Evolutionary conservation across 2,888 invertebrate genomes (phyloP), one percentile per base, ranked within the genome.

Genomic region (Lordiphosa fenestrarum): DNA sequence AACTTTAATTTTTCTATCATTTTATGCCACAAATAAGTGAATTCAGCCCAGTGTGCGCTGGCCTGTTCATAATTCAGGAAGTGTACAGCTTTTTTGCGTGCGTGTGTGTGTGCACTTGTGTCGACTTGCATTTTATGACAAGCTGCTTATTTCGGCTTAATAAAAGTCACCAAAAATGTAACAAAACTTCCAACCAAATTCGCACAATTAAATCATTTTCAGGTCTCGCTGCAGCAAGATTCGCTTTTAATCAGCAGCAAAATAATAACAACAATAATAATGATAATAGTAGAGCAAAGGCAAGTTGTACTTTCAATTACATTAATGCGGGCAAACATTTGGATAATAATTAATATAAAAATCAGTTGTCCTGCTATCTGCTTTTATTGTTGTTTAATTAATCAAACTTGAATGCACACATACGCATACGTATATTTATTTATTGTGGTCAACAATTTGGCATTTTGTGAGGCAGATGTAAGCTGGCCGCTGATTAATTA

Each of bases 21-120:
- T 36, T 12, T 35, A 21, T 9, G 23, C 12, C 10, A 10, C 5
- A 44, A 9, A 15, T 15, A 15, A 2, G 15, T 15, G 15, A 15
- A 15, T 19, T 13, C 48, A 42, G 33, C 42, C 38, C 15, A 30
- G 12, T 44, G 35, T 23, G 30, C 30, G 0, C 30, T 4, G 37
- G 42, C 30, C 69, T 76, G 61, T 77, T 83, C 82, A 84, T 81
- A 80, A 84, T 81, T 81, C 78, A 84, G 69, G 52, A 69, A 77
- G 81, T 81, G 81, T 81, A 66, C 68, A 47, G 58, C 48, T 61
- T 64, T 64, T 68, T 66, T 81, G 70, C 70, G 70, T 72, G 64
- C 57, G 51, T 33, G 25, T 9, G 30, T 23, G 9, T 13, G 21
- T 25, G 25, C 6, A 7, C 25, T 7, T 0, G 7, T 7, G 25